A percentile compares a stretch with the other conserved stretches of the same genome.
These are phyloP conservation scores for Panagrolaimus sp. DNA, from an alignment of 1,140 invertebrate genomes.

Conservation along the genomic window DNA sequence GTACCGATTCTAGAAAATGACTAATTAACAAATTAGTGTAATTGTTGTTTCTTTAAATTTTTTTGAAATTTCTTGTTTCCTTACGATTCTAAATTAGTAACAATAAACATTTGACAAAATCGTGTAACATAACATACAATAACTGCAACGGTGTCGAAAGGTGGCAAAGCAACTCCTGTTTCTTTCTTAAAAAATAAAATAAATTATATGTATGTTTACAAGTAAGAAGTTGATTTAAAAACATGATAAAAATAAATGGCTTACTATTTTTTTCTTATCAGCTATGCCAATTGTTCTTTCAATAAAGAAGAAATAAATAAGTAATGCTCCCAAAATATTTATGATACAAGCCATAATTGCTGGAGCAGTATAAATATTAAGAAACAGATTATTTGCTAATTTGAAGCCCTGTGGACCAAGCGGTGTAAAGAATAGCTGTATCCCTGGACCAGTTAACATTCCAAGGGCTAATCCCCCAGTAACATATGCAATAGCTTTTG, in stretches of 20 bases:
- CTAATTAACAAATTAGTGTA: too few relatives aligned
- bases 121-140: neutral
- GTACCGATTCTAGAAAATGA: too few relatives aligned
- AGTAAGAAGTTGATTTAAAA: too few relatives aligned
- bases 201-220: too few relatives aligned
- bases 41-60: neutral
- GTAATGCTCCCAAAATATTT: neutral
- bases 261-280: too few relatives aligned
- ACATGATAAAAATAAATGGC: too few relatives aligned
- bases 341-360: neutral
- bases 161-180: neutral
- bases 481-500: conserved; percentile 31
- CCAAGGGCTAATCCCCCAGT: conserved; percentile 33
- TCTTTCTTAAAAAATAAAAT: neutral
- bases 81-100: neutral
- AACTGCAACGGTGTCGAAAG: neutral
- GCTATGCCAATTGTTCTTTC: neutral
- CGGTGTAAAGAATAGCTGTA: conserved; percentile 12
- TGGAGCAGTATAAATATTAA: conserved; percentile 10
- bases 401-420: neutral
- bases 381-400: neutral
- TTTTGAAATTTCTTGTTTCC: too few relatives aligned
- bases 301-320: neutral
- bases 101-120: conserved; percentile 9
- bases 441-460: conserved; percentile 23